Base-by-base conservation (phyloP, 2,888 invertebrate genomes). In the Trilocha varians region DNA sequence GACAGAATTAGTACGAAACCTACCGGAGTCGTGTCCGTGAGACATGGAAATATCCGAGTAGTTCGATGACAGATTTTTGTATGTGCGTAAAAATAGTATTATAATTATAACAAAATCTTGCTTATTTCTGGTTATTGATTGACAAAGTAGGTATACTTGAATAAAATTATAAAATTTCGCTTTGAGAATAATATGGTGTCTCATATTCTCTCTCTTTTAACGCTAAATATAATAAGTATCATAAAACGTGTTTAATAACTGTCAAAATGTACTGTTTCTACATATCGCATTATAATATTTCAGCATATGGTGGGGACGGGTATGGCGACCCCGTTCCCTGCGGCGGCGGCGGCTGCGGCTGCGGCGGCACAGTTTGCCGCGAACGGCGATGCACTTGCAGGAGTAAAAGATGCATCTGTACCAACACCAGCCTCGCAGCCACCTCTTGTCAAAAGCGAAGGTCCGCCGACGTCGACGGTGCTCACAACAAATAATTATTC, bases 231-330 rank as follows among this genome's bases (percentile, higher is more conserved):
- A 25, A 18, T 18, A 18, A 18, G 25, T 25, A 6, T 25, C 4
- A 25, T 25, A 25, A 25, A 25, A 25, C 3, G n/a, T n/a, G n/a
- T n/a, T n/a, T n/a, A n/a, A n/a, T n/a, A n/a, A n/a, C n/a, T n/a
- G n/a, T n/a, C n/a, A n/a, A n/a, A n/a, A n/a, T n/a, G n/a, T n/a
- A n/a, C 25, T 25, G 2, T 9, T 25, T 6, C 25, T 25, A 25
- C 25, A 25, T 25, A 25, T 11, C 11, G 49, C 47, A 49, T 56
- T 59, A 58, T 25, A 25, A 6, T 25, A 67, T 56, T 92, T 91
- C 91, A 95, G 95, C 95, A 95, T 89, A 94, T 95, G 94, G 95
- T 96, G 87, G 95, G 95, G 88, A 92, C 94, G 88, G 94, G 94
- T 75, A 93, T 94, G 91, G 90, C 91, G 83, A 87, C 87, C 87